Evolutionary conservation across 2,888 invertebrate genomes (phyloP), one percentile per base, ranked within the genome.

Genomic region (Drosophila pullipes): DNA sequence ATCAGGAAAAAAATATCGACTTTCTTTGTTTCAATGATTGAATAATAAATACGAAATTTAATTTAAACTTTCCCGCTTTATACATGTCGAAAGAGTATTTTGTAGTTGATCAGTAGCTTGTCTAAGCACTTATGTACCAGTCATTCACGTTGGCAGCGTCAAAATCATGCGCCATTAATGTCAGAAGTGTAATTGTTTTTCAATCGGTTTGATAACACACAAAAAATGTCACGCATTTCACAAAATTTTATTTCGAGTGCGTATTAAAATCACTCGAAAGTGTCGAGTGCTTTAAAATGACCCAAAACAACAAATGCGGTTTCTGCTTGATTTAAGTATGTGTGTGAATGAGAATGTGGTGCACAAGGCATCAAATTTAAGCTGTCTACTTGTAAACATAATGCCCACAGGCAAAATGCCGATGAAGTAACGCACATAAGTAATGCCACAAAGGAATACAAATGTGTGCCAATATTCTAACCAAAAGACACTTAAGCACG

Each of bases 121-220:
- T 10, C 16, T 11, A 30, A 30, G 16, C 37, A 35, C 7, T 37
- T 65, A 25, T 9, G 25, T 49, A 16, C 37, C 54, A 61, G 22
- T 50, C 39, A 47, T 60, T 71, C 2, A 64, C 61, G 62, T 33
- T 60, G 62, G 18, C 37, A 58, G 58, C 70, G 54, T 67, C 76
- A 65, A 76, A 59, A 76, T 59, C 79, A 82, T 68, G 71, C 50
- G 67, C 81, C 82, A 89, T 86, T 86, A 82, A 71, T 81, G 87
- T 74, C 82, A 82, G 78, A 87, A 89, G 87, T 89, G 81, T 87
- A 88, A 88, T 88, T 88, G 90, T 83, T 86, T 90, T 88, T 84
- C 84, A 90, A 88, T 90, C 83, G 81, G 77, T 82, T 83, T 85
- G 89, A 89, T 89, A 89, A 83, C 82, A 59, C 57, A 68, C 53